phyloP scores from a whole-genome alignment of 35 echinoderm and acorn worm species.

The Hemicentrotus pulcherrimus region DNA sequence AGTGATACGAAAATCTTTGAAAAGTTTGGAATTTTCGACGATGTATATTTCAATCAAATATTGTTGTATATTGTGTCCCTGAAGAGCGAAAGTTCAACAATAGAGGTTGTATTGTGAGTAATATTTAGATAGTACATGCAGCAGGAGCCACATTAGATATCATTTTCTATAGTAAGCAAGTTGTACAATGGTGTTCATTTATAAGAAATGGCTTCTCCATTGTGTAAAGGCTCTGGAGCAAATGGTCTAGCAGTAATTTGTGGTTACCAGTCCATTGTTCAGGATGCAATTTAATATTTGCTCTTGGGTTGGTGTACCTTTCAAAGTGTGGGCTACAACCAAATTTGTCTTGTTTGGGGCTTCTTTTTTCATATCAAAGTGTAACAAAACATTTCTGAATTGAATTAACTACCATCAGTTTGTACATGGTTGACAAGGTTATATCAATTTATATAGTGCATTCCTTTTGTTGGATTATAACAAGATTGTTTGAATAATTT shows the following conservation, averaged over 20 bases:
- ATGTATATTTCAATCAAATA: neutral
- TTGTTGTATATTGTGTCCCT: neutral
- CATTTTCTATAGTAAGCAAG: neutral
- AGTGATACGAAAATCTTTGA: neutral
- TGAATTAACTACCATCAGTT: neutral
- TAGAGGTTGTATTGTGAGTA: neutral
- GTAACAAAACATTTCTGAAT: neutral
- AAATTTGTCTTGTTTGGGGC: constrained; percentile 1
- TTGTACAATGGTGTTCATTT: neutral
- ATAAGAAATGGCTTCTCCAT: neutral
- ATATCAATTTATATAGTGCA: neutral
- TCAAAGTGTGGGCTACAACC: neutral
- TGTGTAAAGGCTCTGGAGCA: neutral
- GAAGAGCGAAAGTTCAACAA: neutral
- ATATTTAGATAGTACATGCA: constrained; percentile 8
- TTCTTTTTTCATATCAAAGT: neutral
- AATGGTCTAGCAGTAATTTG: constrained; percentile 11
- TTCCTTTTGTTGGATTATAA: neutral
- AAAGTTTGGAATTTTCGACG: neutral
- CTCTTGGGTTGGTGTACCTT: neutral
- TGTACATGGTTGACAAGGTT: neutral
- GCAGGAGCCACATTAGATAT: neutral
- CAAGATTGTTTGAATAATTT: neutral
- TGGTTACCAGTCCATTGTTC: neutral
- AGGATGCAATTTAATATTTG: neutral